phyloP scores from a whole-genome alignment of 2,888 invertebrate genomes.

The Drosophila mimetica region DNA sequence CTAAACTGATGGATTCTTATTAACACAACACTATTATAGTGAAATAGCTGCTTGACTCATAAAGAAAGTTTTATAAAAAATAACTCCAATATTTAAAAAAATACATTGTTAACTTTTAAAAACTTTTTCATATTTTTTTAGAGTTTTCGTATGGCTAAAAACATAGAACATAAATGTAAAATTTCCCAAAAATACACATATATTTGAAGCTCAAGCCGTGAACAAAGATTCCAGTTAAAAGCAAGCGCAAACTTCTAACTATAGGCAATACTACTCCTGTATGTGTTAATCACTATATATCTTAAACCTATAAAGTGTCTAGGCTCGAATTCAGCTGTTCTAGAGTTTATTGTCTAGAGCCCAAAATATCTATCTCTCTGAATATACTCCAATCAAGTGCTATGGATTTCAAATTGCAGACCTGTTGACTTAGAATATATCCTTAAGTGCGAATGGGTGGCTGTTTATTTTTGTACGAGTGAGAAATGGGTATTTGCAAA shows the following conservation, averaged over 20 bases:
- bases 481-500: constrained; percentile 5
- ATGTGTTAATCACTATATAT: constrained; percentile 37
- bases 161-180: background rate
- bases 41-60: too few relatives aligned
- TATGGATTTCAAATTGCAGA: constrained; percentile 50
- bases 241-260: constrained; percentile 31
- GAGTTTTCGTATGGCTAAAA: background rate
- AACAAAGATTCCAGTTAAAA: constrained; percentile 26
- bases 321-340: constrained; percentile 22
- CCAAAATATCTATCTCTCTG: constrained; percentile 12
- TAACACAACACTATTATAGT: too few relatives aligned
- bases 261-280: constrained; percentile 35
- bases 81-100: background rate
- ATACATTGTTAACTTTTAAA: background rate
- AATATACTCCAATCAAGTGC: constrained; percentile 63
- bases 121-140: constrained; percentile 1
- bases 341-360: constrained; percentile 2
- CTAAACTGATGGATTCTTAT: too few relatives aligned
- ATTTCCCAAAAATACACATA: constrained; percentile 15
- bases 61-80: background rate
- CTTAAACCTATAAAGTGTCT: constrained; percentile 20
- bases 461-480: constrained; percentile 44
- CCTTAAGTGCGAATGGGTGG: constrained; percentile 36
- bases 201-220: constrained; percentile 25
- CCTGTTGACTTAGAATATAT: constrained; percentile 51